A percentile compares a stretch with the other conserved stretches of the same genome.
Conservation (phyloP, 2,113 vertebrate species). For the Paraplagusia blochii region DNA sequence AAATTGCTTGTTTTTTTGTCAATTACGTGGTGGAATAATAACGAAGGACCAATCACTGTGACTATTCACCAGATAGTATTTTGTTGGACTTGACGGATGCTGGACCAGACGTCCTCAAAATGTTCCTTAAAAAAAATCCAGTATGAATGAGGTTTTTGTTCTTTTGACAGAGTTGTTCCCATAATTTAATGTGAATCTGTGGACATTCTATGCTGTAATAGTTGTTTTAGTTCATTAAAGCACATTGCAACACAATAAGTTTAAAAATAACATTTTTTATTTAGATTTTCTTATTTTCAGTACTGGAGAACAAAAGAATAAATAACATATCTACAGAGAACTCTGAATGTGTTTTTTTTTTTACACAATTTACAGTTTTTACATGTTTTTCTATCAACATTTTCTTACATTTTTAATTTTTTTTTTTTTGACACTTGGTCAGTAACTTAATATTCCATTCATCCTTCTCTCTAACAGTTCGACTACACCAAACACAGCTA, state of each 20-base stretch:
- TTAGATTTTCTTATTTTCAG: slow-evolving; percentile 52
- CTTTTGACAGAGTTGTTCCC: too few relatives aligned
- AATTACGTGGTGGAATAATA: too few relatives aligned
- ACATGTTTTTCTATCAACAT: slow-evolving; percentile 77
- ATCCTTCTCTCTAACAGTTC: slow-evolving; percentile 36
- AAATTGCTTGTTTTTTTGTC: too few relatives aligned
- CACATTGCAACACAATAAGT: slow-evolving; percentile 9
- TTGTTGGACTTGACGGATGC: too few relatives aligned
- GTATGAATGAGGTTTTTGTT: too few relatives aligned
- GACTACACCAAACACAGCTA: slow-evolving; percentile 32
- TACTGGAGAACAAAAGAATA: slow-evolving; percentile 68
- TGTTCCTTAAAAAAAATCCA: too few relatives aligned
- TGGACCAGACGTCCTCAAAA: too few relatives aligned
- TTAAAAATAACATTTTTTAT: slow-evolving; percentile 67
- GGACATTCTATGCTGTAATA: too few relatives aligned
- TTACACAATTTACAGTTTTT: slow-evolving; percentile 82
- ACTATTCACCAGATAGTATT: too few relatives aligned
- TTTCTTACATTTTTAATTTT: slow-evolving; percentile 61
- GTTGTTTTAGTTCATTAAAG: background rate
- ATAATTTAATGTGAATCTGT: too few relatives aligned
- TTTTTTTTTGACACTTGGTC: slow-evolving; percentile 32
- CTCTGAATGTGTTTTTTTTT: slow-evolving; percentile 79
- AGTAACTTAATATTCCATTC: slow-evolving; percentile 27
- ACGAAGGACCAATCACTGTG: too few relatives aligned
- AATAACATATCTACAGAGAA: slow-evolving; percentile 99